Percentiles rank a stretch among this genome's conserved stretches.
Conservation (phyloP, 2,797 vertebrate genomes). For the Bufotes viridis region DNA sequence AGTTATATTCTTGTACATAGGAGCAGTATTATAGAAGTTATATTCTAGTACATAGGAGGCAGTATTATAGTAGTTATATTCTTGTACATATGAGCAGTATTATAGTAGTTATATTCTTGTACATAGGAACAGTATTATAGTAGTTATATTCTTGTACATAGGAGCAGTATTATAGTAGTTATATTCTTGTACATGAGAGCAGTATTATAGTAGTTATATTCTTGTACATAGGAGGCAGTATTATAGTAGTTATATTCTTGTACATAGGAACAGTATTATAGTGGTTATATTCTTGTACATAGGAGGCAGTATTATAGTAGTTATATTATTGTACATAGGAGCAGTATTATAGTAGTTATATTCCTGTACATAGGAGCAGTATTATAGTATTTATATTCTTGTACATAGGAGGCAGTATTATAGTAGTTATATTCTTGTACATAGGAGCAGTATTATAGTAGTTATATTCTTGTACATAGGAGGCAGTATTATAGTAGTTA, state of each 20-base stretch:
- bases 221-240: not conserved
- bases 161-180: conserved; percentile 7
- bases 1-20: conserved; percentile 12
- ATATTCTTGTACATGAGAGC: conserved; percentile 1
- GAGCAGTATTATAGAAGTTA: conserved; percentile 12
- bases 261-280: conserved; percentile 10
- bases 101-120: conserved; percentile 4
- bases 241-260: conserved; percentile 13
- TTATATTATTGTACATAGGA: not conserved
- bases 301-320: conserved; percentile 4
- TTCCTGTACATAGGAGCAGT: not conserved
- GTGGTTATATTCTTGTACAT: not conserved
- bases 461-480: conserved; percentile 13
- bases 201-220: conserved; percentile 8
- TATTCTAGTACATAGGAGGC: not conserved
- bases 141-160: conserved; percentile 2
- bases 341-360: conserved; percentile 12
- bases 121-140: conserved; percentile 7
- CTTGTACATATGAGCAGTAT: not conserved
- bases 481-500: conserved; percentile 3
- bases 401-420: not conserved
- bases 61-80: conserved; percentile 10
- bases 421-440: not conserved
- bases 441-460: not conserved
- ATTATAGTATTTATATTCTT: not conserved